phyloP scores from a whole-genome alignment of 2,888 invertebrate genomes.

The Drosophila parthenogenetica region DNA sequence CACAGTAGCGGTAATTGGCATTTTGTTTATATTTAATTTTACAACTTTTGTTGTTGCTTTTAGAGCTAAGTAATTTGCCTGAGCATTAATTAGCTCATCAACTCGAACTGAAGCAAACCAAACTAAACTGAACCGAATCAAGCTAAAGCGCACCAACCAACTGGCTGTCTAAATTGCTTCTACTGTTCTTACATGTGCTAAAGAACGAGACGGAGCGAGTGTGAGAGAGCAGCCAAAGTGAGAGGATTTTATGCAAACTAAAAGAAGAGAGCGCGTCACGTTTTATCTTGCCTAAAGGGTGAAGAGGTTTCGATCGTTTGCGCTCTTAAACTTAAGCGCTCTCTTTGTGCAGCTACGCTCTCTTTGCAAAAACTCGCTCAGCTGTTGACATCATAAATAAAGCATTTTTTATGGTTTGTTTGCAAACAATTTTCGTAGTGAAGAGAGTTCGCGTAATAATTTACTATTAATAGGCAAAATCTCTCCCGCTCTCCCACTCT shows the following conservation, averaged over 20 bases:
- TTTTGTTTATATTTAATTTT: constrained; percentile 38
- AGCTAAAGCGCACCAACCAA: constrained; percentile 32
- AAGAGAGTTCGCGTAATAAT: neutral
- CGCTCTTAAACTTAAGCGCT: constrained; percentile 37
- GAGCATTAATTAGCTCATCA: constrained; percentile 59
- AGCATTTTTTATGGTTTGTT: constrained; percentile 50
- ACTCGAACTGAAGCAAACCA: constrained; percentile 39
- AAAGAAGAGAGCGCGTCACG: constrained; percentile 24
- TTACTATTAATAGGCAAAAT: constrained; percentile 4
- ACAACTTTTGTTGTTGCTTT: constrained; percentile 3
- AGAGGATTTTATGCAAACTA: constrained; percentile 14
- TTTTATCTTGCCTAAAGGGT: constrained; percentile 35
- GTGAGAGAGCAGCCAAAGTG: constrained; percentile 9
- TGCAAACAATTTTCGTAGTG: constrained; percentile 46
- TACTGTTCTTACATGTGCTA: constrained; percentile 13
- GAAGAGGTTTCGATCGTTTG: constrained; percentile 27
- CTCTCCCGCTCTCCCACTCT: neutral
- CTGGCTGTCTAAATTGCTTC: constrained; percentile 26
- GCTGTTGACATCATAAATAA: constrained; percentile 52
- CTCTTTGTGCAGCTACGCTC: neutral
- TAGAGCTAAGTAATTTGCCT: constrained; percentile 16
- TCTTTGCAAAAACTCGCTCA: constrained; percentile 24
- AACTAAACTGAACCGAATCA: constrained; percentile 31
- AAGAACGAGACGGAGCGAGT: constrained; percentile 6
- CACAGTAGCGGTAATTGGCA: constrained; percentile 38